phyloP scores from a whole-genome alignment of 2,113 vertebrate species.

The Noctilio leporinus region DNA sequence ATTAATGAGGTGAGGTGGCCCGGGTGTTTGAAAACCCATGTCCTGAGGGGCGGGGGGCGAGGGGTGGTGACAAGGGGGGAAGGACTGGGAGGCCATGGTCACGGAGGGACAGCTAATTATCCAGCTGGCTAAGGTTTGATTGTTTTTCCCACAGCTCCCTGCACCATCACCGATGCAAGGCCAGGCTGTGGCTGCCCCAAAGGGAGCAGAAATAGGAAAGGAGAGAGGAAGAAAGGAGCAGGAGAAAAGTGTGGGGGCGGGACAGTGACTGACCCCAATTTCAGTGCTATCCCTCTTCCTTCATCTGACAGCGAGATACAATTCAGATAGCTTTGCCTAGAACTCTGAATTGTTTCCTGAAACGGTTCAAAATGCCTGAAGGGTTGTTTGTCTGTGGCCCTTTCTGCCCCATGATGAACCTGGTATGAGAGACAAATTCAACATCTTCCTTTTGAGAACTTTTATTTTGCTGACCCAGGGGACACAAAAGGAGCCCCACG shows the following conservation, averaged over 20 bases:
- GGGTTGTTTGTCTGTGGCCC: background rate
- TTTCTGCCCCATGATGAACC: background rate
- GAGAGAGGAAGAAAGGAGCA: background rate
- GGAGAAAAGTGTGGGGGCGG: background rate
- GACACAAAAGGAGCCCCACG: background rate
- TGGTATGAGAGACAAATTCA: background rate
- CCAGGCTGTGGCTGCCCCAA: background rate
- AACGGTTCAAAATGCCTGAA: slow-evolving; percentile 4
- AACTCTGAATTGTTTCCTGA: background rate
- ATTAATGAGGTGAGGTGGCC: slow-evolving; percentile 78
- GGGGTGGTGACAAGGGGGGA: background rate
- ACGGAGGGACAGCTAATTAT: slow-evolving; percentile 64
- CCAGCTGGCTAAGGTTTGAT: slow-evolving; percentile 63
- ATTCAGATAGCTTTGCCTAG: background rate
- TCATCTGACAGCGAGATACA: background rate
- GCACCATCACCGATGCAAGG: background rate
- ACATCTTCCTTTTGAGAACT: background rate
- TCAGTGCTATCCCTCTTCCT: background rate
- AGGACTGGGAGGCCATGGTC: slow-evolving; percentile 23
- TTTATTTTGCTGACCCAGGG: background rate
- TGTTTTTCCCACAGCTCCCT: slow-evolving; percentile 69
- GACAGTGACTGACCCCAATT: background rate
- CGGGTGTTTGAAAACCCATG: slow-evolving; percentile 67
- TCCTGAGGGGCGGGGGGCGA: slow-evolving; percentile 17
- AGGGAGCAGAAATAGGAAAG: background rate